Evolutionary conservation across 53 echinoderm and acorn worm genomes (phyloP), one percentile per base, ranked within the genome.

Genomic region (Astropecten irregularis): DNA sequence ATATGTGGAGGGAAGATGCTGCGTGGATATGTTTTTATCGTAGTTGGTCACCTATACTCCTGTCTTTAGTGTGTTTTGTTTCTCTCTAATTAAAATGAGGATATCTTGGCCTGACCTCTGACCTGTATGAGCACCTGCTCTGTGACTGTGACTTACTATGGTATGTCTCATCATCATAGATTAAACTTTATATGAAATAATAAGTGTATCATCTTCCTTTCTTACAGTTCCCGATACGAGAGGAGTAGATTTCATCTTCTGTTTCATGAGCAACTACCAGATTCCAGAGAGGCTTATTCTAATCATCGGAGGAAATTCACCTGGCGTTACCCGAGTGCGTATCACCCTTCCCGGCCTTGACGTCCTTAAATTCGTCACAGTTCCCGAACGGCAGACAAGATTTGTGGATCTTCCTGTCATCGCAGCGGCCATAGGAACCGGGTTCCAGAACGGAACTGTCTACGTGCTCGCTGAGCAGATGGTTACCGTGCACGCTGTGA

Each of bases 221-320:
- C 21, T 61, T 61, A 40, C 81, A 26, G 64, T 66, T 14, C 87
- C 87, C 8, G 92, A 93, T 50, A 93, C 92, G 15, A 90, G 91
- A 57, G 95, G 95, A 31, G 82, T 85, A 13, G 92, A 95, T 67
- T 95, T 95, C 66, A 88, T 95, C 28, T 95, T 95, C 66, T 90
- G 90, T 25, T 93, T 95, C 54, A 88, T 86, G 66, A 93, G 93
- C 72, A 95, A 95, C 89, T 89, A 90, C 57, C 90, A 72, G 71
- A 71, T 77, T 23, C 93, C 95, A 37, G 88, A 93, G 58, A 33
- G 67, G 4, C 86, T 95, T 0, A 57, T 83, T 19, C 49, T 95
- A 31, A 46, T 91, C 25, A 83, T 95, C 38, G 93, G 93, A 11
- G 95, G 88, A 35, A 74, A 88, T 32, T 88, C 86, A 21, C 71